A percentile compares a stretch with the other conserved stretches of the same genome.
These are phyloP conservation scores for Sitodiplosis mosellana DNA, from an alignment of 1,140 invertebrate genomes.

Conservation along the genomic window DNA sequence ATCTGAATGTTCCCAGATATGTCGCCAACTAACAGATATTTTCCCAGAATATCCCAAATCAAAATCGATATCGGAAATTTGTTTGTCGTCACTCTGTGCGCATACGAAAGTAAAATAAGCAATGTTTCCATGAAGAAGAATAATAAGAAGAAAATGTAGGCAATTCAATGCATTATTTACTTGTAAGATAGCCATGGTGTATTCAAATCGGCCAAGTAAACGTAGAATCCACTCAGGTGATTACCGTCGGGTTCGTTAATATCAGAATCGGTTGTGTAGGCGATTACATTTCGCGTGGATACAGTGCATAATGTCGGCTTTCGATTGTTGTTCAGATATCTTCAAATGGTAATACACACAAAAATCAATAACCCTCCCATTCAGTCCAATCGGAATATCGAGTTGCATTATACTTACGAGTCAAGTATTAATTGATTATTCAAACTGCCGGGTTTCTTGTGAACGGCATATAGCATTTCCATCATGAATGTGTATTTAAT, in stretches of 20 bases:
- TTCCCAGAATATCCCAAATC: conserved; percentile 70
- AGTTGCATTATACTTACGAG: not conserved
- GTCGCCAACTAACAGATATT: conserved; percentile 57
- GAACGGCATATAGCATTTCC: conserved; percentile 36
- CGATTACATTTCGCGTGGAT: conserved; percentile 60
- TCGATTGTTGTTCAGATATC: conserved; percentile 27
- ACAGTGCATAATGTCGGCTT: conserved; percentile 40
- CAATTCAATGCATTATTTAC: conserved; percentile 29
- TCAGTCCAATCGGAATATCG: too few species aligned
- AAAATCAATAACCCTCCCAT: not conserved
- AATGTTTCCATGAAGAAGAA: not conserved
- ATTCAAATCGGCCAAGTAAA: conserved; percentile 74
- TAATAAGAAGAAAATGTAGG: conserved; percentile 3
- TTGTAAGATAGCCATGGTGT: conserved; percentile 64
- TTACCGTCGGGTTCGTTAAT: conserved; percentile 41
- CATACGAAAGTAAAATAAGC: not conserved
- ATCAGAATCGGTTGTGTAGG: conserved; percentile 55
- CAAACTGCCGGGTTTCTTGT: conserved; percentile 25
- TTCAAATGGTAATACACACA: conserved; percentile 9
- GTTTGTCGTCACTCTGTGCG: conserved; percentile 27
- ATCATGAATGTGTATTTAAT: conserved; percentile 15
- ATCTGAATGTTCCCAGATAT: conserved; percentile 54
- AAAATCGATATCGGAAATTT: conserved; percentile 46
- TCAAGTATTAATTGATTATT: conserved; percentile 3
- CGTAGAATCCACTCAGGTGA: conserved; percentile 50